Conservation (phyloP, 2,888 invertebrate species). For the Trichopria drosophilae region DNA sequence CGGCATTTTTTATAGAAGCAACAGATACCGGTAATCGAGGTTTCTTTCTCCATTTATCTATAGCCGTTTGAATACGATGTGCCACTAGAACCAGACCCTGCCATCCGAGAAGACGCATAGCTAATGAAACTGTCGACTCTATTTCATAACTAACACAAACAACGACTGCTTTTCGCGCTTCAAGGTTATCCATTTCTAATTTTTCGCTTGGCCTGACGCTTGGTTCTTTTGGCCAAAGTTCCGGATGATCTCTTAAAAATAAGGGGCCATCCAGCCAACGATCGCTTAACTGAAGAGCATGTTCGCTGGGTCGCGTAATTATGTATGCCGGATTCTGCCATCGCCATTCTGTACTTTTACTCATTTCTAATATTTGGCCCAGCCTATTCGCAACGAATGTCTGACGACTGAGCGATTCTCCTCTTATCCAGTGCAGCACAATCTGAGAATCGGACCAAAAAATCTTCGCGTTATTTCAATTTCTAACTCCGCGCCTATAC, state of each 20-base stretch:
- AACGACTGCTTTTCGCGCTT: constrained; percentile 5
- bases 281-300: neutral
- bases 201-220: neutral
- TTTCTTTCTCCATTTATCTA: neutral
- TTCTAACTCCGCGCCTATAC: neutral
- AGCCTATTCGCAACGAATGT: neutral
- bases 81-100: neutral
- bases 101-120: constrained; percentile 2
- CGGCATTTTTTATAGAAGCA: too few species aligned
- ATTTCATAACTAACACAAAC: too few species aligned
- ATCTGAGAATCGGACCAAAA: constrained; percentile 1
- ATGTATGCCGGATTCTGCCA: constrained; percentile 5
- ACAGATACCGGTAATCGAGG: too few species aligned
- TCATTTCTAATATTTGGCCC: neutral
- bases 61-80: neutral
- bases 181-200: neutral
- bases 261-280: constrained; percentile 5
- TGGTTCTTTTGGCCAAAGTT: neutral
- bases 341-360: neutral
- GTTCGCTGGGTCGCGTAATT: neutral
- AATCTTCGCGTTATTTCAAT: neutral
- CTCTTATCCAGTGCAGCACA: neutral
- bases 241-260: neutral
- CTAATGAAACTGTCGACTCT: too few species aligned
- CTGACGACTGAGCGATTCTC: neutral